Base-by-base conservation (phyloP, 2,113 vertebrate genomes). In the Aplodontia rufa region DNA sequence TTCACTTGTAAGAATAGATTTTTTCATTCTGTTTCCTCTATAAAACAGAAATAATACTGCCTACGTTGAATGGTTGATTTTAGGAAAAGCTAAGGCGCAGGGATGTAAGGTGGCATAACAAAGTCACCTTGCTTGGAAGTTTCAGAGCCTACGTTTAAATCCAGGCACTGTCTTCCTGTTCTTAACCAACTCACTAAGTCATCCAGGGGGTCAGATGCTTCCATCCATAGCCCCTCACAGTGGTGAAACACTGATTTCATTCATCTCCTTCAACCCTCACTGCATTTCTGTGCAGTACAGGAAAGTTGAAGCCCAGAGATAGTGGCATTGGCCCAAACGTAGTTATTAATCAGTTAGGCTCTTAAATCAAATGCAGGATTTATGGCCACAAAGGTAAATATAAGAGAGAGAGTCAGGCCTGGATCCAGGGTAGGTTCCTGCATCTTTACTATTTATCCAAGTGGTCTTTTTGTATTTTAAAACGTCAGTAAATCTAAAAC, bases 11-110 rank as follows among this genome's bases (percentile, higher is more conserved):
- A 87, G 80, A 75, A 76, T 81, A 76, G 66, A 86, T 40, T 40
- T 71, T 79, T 79, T 85, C n/a, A 72, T 24, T 22, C 55, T 66
- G 19, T 83, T 96, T 97, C 45, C 13, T 85, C 37, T 83, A 58
- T 42, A 55, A 90, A 76, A 68, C 7, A 85, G 79, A 90, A 51
- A 86, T 37, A 87, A 58, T n/a, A 20, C 42, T 86, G 42, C 35
- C 32, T 35, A 62, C 7, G 60, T 81, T 74, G 14, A 7, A 80
- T 66, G 26, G 13, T 19, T 85, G 49, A 82, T 95, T 79, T 75
- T 40, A 84, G 47, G 12, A 51, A 40, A 69, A 78, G 55, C 30
- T 22, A 40, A 90, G 45, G 37, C 64, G 74, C 13, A 82, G 81
- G 68, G 32, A 88, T 32, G 40, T 53, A 78, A 88, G 16, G n/a